Conservation (phyloP, 2,797 vertebrate genomes). For the Oreochromis grahami region DNA sequence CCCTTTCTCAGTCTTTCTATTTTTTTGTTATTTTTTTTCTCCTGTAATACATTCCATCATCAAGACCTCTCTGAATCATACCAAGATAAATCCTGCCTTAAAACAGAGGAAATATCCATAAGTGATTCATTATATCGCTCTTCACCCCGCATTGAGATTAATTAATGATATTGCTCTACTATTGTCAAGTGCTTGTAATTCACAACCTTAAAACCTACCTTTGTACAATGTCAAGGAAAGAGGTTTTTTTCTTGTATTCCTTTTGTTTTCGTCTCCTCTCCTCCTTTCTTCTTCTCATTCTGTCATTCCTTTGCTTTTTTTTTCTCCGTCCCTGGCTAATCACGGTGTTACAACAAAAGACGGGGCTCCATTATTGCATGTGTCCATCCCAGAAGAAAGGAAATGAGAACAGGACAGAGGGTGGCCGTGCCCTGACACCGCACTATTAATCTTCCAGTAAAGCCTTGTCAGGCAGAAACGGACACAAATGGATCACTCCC, state of each 20-base stretch:
- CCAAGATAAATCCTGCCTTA: conserved; percentile 54
- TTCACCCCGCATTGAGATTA: conserved; percentile 66
- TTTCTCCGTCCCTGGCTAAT: conserved; percentile 81
- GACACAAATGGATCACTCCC: conserved; percentile 99
- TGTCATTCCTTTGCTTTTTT: conserved; percentile 76
- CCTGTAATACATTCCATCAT: conserved; percentile 45
- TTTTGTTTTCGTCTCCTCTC: conserved; percentile 71
- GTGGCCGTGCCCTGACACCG: conserved; percentile 97
- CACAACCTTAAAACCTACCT: conserved; percentile 65
- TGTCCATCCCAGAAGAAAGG: conserved; percentile 91
- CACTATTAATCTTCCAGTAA: conserved; percentile 99
- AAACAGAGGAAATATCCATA: conserved; percentile 66
- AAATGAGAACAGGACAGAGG: conserved; percentile 96
- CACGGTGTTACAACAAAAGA: conserved; percentile 95
- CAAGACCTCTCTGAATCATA: conserved; percentile 38
- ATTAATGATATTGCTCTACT: conserved; percentile 73
- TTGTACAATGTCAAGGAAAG: conserved; percentile 56
- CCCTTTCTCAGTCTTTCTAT: conserved; percentile 38
- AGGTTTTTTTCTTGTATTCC: conserved; percentile 39
- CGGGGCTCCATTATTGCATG: conserved; percentile 96
- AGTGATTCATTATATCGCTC: conserved; percentile 69
- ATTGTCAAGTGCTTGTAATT: conserved; percentile 67
- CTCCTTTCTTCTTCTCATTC: conserved; percentile 57
- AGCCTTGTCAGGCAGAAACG: conserved; percentile 98
- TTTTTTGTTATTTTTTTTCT: conserved; percentile 19